Conservation (phyloP, 2,888 invertebrate genomes). For the Heterodera filipjevi region DNA sequence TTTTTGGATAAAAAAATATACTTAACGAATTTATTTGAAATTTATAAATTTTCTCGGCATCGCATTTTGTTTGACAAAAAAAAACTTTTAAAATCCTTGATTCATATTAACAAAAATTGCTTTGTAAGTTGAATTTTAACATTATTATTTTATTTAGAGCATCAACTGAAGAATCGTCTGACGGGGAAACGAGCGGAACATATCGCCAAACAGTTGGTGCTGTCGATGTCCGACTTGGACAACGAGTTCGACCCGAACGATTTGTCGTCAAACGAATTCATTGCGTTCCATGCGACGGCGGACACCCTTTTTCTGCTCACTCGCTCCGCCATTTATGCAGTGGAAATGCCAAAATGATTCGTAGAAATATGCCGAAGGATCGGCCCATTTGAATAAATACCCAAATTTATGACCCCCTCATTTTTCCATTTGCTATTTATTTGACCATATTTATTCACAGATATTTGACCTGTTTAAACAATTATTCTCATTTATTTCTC, state of each 20-base stretch:
- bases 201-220: constrained; percentile 33
- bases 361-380: too few relatives aligned
- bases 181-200: constrained; percentile 20
- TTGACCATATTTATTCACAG: too few relatives aligned
- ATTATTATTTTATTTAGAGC: constrained; percentile 28
- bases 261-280: constrained; percentile 21
- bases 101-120: too few relatives aligned
- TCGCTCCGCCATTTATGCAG: constrained; percentile 22
- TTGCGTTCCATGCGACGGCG: constrained; percentile 30
- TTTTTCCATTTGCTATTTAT: too few relatives aligned
- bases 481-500: background rate
- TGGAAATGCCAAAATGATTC: constrained; percentile 12
- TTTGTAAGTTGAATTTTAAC: too few relatives aligned
- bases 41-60: too few relatives aligned
- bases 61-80: too few relatives aligned
- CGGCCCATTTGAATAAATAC: too few relatives aligned
- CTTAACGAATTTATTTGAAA: too few relatives aligned
- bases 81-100: too few relatives aligned
- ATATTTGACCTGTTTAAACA: background rate
- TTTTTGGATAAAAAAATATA: too few relatives aligned
- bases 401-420: too few relatives aligned
- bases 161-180: constrained; percentile 30
- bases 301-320: constrained; percentile 30
- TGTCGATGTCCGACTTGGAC: constrained; percentile 29
- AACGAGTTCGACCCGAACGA: constrained; percentile 23